These are phyloP conservation scores for human DNA, from an alignment of 2,113 vertebrate genomes.

Conservation along the genomic window GRCh38 chr12:24646501-24647000, in stretches of 20 bases:
- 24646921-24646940: constrained; percentile 56
- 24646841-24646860: constrained; percentile 66
- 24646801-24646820: constrained; percentile 46
- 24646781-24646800: constrained; percentile 44
- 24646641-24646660: not conserved
- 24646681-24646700: not conserved
- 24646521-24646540: not conserved
- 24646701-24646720: not conserved
- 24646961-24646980: constrained; percentile 59
- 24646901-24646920: constrained; percentile 67
- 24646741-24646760: not conserved
- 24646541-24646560: not conserved
- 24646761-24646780: not conserved
- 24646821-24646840: constrained; percentile 50
- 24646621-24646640: not conserved
- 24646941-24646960: constrained; percentile 39
- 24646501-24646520: not conserved
- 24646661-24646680: not conserved
- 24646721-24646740: not conserved
- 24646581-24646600: not conserved
- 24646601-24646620: not conserved
- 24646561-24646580: not conserved
- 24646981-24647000: constrained; percentile 12
- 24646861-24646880: constrained; percentile 66
- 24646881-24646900: constrained; percentile 38